These are phyloP conservation scores for Oncorhynchus mykiss DNA, from an alignment of 2,113 vertebrate species.

Conservation along the genomic window DNA sequence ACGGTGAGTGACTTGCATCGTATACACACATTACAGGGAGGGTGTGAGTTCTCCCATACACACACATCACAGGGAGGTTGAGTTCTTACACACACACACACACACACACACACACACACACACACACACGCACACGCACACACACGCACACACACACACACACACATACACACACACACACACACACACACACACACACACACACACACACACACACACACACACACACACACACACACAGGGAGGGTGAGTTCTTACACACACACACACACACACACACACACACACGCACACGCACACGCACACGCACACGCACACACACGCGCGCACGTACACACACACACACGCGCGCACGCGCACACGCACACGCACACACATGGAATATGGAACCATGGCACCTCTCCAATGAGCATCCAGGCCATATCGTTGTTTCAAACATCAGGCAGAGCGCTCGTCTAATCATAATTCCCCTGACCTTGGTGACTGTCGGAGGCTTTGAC, in stretches of 20 bases:
- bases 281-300: no score
- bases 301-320: no score
- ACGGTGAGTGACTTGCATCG: conserved; percentile 29
- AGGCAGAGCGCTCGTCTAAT: conserved; percentile 75
- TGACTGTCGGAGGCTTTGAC: conserved; percentile 64
- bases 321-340: no score
- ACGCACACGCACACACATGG: conserved; percentile 23
- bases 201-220: no score
- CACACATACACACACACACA: no score
- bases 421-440: conserved; percentile 60
- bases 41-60: not conserved
- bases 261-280: no score
- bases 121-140: no score
- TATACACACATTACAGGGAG: conserved; percentile 7
- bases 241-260: not conserved
- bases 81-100: no score
- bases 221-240: conserved; percentile 1
- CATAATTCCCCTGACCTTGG: conserved; percentile 71
- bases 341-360: no score
- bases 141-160: no score
- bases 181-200: no score
- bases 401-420: conserved; percentile 61
- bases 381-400: conserved; percentile 58
- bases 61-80: conserved; percentile 2
- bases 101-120: no score